A percentile compares a stretch with the other conserved stretches of the same genome.
phyloP scores from a whole-genome alignment of 2,797 vertebrate genomes.

The Sebastes itinus region DNA sequence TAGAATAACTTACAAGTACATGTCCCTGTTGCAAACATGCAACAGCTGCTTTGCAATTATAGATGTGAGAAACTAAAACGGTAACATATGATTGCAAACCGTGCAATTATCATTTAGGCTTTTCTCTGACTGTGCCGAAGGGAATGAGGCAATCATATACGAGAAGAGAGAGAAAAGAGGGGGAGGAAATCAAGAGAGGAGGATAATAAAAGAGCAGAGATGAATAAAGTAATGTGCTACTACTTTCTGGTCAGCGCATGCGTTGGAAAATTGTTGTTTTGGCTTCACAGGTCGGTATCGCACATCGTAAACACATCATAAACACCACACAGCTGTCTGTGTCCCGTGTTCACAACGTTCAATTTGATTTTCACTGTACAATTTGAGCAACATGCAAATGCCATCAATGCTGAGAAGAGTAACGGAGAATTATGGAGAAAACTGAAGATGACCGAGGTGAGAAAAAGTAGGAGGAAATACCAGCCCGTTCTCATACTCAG shows the following conservation, averaged over 20 bases:
- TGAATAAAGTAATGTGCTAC: neutral
- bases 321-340: slow-evolving; percentile 5
- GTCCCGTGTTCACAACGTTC: too few relatives aligned
- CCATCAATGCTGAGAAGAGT: neutral
- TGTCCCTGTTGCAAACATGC: neutral
- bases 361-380: too few relatives aligned
- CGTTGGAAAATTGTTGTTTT: slow-evolving; percentile 2
- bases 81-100: too few relatives aligned
- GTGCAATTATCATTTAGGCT: too few relatives aligned
- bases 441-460: neutral
- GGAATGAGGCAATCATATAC: neutral
- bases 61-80: neutral
- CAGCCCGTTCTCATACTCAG: too few relatives aligned
- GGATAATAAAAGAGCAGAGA: neutral
- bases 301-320: slow-evolving; percentile 44
- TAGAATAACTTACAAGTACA: neutral
- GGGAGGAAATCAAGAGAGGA: too few relatives aligned
- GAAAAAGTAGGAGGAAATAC: neutral
- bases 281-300: neutral
- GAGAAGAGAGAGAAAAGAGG: neutral
- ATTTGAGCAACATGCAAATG: neutral
- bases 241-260: neutral
- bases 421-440: neutral
- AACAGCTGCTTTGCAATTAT: neutral
- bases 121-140: too few relatives aligned